A percentile compares a stretch with the other conserved stretches of the same genome.
phyloP scores from a whole-genome alignment of 2,888 invertebrate species.

The Bellardia pandia region DNA sequence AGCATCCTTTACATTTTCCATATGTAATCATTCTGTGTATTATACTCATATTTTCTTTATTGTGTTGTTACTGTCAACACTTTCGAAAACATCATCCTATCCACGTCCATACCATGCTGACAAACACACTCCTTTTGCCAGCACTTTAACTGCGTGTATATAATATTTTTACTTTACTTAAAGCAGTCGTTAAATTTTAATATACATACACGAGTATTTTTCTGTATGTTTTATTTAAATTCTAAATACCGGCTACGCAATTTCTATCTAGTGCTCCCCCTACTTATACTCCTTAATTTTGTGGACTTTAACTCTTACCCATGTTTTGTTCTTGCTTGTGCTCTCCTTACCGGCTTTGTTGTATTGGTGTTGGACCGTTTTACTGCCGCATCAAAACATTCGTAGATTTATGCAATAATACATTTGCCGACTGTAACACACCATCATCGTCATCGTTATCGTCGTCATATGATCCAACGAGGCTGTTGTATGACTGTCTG shows the following conservation, averaged over 20 bases:
- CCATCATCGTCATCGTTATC: neutral
- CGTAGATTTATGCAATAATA: slow-evolving; percentile 43
- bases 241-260: slow-evolving; percentile 71
- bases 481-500: slow-evolving; percentile 17
- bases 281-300: neutral
- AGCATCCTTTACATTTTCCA: slow-evolving; percentile 45
- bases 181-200: slow-evolving; percentile 39
- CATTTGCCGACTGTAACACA: slow-evolving; percentile 36
- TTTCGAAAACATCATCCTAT: slow-evolving; percentile 17
- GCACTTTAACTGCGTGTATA: neutral
- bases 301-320: neutral
- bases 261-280: slow-evolving; percentile 15
- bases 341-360: slow-evolving; percentile 61
- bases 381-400: slow-evolving; percentile 52
- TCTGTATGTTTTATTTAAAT: slow-evolving; percentile 26
- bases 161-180: slow-evolving; percentile 19
- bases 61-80: slow-evolving; percentile 75
- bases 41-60: slow-evolving; percentile 73
- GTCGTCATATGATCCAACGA: slow-evolving; percentile 19
- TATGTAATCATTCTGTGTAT: slow-evolving; percentile 47
- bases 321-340: neutral
- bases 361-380: slow-evolving; percentile 61
- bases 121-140: neutral
- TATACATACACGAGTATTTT: slow-evolving; percentile 3
- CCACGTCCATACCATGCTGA: neutral